These are phyloP conservation scores for Syritta pipiens DNA, from an alignment of 2,888 invertebrate genomes.

Conservation along the genomic window DNA sequence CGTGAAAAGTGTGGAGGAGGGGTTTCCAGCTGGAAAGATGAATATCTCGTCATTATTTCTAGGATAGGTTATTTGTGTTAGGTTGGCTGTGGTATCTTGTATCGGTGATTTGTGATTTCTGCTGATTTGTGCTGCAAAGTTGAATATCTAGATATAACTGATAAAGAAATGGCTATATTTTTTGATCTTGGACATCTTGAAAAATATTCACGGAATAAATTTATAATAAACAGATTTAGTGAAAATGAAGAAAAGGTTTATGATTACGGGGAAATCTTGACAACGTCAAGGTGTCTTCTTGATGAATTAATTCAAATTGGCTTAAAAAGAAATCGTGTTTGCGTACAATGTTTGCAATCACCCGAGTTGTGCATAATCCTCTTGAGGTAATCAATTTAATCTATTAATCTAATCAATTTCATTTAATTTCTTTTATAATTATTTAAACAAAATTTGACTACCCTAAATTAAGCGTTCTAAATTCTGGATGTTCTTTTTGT, in stretches of 20 bases:
- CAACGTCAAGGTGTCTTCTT: background rate
- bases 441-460: too few species aligned
- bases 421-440: background rate
- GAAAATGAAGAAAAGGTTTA: constrained; percentile 7
- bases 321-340: background rate
- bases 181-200: constrained; percentile 13
- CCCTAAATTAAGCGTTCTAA: constrained; percentile 34
- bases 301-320: background rate
- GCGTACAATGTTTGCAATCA: constrained; percentile 24
- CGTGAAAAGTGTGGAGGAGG: too few species aligned
- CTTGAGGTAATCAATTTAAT: constrained; percentile 20
- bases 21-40: too few species aligned
- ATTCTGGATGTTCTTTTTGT: constrained; percentile 25
- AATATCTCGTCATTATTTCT: too few species aligned
- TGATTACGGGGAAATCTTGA: background rate
- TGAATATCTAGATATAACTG: too few species aligned
- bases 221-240: constrained; percentile 2
- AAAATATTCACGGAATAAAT: background rate
- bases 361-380: constrained; percentile 27
- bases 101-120: too few species aligned
- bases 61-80: too few species aligned
- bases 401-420: too few species aligned
- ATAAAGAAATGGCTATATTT: constrained; percentile 10
- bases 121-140: too few species aligned
- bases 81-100: too few species aligned